Base-by-base conservation (phyloP, 2,888 invertebrate species). In the Acanthoscelides obtectus region DNA sequence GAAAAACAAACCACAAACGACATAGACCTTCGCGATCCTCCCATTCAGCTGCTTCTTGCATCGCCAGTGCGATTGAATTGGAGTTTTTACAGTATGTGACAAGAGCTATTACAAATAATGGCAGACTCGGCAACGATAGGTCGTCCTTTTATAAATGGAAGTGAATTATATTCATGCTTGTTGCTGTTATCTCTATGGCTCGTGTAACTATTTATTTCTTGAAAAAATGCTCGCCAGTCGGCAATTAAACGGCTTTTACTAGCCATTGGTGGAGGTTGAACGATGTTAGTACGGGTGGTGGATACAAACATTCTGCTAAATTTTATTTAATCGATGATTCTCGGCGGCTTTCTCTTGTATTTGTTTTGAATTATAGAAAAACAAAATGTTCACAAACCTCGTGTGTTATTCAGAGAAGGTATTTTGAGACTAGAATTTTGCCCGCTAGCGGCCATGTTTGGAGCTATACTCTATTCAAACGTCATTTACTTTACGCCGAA, bases 31-130 rank as follows among this genome's bases (percentile, higher is more conserved):
- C 3, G 45, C 45, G 45, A 66, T 66, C 66, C 8, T 66, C 66
- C 22, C 66, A 66, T 66, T 66, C 66, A 66, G 20, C 66, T 66
- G 22, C 20, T 66, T 66, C 66, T 66, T 66, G 66, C 22, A 22
- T 22, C 4, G 66, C 12, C 20, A 66, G 66, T 20, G 20, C 66
- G 66, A 66, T 66, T 66, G 21, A 66, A 66, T 66, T 66, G 66
- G 20, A 66, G 20, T 66, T 66, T 66, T 66, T 21, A 21, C 66
- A 8, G 66, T 20, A 6, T 20, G 22, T 22, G 66, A 22, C 66
- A 22, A 66, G n/a, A n/a, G 20, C 66, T 66, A 66, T 66, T 66
- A 66, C 21, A 66, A 66, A 66, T 66, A 66, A 66, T 66, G 45
- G 45, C 45, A 45, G 45, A 66, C 21, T 66, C 66, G 22, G 5